Percentiles rank a stretch among this genome's conserved stretches.
Conservation (phyloP, 2,888 invertebrate genomes). For the Lithophane socia region DNA sequence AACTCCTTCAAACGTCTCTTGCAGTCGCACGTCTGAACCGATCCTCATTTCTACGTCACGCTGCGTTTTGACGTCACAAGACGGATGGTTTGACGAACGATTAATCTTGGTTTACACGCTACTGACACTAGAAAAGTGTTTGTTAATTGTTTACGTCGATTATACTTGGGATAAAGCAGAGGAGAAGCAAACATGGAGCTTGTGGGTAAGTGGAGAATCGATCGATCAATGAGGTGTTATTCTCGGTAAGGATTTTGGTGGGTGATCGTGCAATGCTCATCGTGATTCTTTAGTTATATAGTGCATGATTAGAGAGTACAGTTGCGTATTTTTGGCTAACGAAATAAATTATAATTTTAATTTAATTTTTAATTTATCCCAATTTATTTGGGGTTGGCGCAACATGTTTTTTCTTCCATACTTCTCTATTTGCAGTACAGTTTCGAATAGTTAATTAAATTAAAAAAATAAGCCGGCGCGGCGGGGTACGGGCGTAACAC, state of each 20-base stretch:
- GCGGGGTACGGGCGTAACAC: neutral
- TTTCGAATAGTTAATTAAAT: neutral
- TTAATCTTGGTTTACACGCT: slow-evolving; percentile 69
- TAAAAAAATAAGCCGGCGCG: neutral
- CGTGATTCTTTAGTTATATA: neutral
- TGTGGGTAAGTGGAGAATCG: slow-evolving; percentile 6
- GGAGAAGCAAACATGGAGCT: slow-evolving; percentile 15
- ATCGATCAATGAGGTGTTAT: slow-evolving; percentile 21
- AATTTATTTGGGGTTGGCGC: too few relatives aligned
- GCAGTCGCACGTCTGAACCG: neutral
- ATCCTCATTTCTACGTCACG: slow-evolving; percentile 23
- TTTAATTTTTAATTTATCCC: too few relatives aligned
- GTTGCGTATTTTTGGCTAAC: too few relatives aligned
- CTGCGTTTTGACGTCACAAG: slow-evolving; percentile 64
- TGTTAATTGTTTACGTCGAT: slow-evolving; percentile 64
- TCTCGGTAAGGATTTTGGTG: neutral
- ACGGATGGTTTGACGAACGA: slow-evolving; percentile 66
- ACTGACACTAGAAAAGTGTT: slow-evolving; percentile 56
- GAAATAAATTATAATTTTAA: too few relatives aligned
- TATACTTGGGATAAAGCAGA: slow-evolving; percentile 17
- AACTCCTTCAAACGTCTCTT: neutral
- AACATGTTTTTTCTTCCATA: too few relatives aligned
- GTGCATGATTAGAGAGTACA: neutral
- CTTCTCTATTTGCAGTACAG: neutral
- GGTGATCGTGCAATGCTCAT: neutral